These are phyloP conservation scores for Latrodectus elegans DNA, from an alignment of 2,888 invertebrate species.

Conservation along the genomic window DNA sequence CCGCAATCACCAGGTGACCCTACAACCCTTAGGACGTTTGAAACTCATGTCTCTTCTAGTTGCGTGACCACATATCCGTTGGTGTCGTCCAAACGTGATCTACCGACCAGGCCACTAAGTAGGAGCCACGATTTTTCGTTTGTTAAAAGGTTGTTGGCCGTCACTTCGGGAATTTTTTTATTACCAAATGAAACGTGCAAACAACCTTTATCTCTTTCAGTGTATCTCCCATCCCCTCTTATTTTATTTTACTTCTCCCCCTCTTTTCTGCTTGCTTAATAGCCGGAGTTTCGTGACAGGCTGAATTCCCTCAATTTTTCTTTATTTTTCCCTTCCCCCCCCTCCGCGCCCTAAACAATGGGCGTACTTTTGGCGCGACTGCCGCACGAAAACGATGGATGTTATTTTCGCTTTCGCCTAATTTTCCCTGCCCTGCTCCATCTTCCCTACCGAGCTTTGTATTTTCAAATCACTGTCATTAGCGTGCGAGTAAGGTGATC, in stretches of 20 bases:
- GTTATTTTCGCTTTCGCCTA: slow-evolving; percentile 16
- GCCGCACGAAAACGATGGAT: slow-evolving; percentile 3
- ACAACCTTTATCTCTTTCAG: slow-evolving; percentile 64
- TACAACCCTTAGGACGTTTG: not conserved
- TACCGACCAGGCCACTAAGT: slow-evolving; percentile 50
- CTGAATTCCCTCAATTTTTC: not conserved
- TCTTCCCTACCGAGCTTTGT: slow-evolving; percentile 12
- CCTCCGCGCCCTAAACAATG: slow-evolving; percentile 49
- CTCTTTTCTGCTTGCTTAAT: slow-evolving; percentile 27
- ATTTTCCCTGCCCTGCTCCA: slow-evolving; percentile 17
- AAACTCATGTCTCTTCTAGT: not conserved
- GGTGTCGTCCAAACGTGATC: slow-evolving; percentile 59
- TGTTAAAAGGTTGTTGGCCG: slow-evolving; percentile 68
- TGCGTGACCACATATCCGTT: slow-evolving; percentile 46
- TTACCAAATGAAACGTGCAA: slow-evolving; percentile 64
- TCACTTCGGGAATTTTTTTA: slow-evolving; percentile 56
- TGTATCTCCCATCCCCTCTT: slow-evolving; percentile 29
- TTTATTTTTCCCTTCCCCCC: not conserved
- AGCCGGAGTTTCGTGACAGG: slow-evolving; percentile 49
- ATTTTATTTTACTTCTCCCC: not conserved
- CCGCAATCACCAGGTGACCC: no score
- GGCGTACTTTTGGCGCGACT: slow-evolving; percentile 43
- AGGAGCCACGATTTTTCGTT: slow-evolving; percentile 63
- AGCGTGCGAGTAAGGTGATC: slow-evolving; percentile 40
- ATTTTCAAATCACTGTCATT: slow-evolving; percentile 48